Evolutionary conservation across 1,140 invertebrate species (phyloP), one percentile per base, ranked within the genome.

Genomic region (Caenorhabditis inopinata): DNA sequence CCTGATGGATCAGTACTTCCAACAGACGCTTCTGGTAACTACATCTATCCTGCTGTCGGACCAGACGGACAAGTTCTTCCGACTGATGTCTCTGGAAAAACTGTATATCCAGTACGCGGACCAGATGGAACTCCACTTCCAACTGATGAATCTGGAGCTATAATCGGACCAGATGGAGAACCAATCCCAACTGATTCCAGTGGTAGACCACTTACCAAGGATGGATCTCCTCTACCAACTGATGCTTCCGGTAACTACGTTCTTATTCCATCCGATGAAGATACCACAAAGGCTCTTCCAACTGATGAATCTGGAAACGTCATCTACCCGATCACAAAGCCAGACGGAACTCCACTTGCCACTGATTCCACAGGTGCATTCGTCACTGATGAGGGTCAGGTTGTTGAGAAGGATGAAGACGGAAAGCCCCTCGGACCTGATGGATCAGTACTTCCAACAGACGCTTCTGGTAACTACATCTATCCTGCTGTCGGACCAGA

Each of bases 391-490:
- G 38, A 42, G 5, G 38, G 38, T 42, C 14, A 5, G 38, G 5
- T 42, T 7, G 14, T 42, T 42, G 6, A 5, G 38, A 42, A 5
- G 5, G 38, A 42, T 7, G 5, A 7, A 7, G 5, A 5, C 14
- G 83, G 77, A 14, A 38, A 21, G 18, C 48, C 38, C 45, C 27
- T 84, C n/a, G n/a, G n/a, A n/a, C n/a, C n/a, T n/a, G n/a, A n/a
- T n/a, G n/a, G n/a, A n/a, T n/a, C n/a, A n/a, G n/a, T n/a, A n/a
- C 49, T 86, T 4, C 79, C 77, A 32, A 85, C 84, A 12, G 82
- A 87, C 77, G 38, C 38, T n/a, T 6, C 38, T 23, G 58, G 48
- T 16, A 32, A 53, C 16, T 79, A 75, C 23, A 53, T 82, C 32
- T 68, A 45, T 46, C n/a, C 42, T 7, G 35, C 35, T 7, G 1